Base-by-base conservation (phyloP, 2,888 invertebrate species). In the Chaetogeoica ovagalla region DNA sequence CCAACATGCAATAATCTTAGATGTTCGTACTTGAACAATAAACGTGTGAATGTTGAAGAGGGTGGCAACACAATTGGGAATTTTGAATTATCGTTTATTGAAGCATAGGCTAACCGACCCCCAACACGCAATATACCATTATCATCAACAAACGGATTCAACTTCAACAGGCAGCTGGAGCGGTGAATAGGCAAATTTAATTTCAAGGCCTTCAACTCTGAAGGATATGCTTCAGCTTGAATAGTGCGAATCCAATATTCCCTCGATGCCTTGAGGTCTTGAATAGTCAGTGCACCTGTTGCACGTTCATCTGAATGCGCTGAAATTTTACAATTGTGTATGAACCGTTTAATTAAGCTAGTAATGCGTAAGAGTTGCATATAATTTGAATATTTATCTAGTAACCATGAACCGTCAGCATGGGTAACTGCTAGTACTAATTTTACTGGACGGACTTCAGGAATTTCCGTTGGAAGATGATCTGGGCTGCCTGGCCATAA, bases 41-140 rank as follows among this genome's bases (percentile, higher is more conserved):
- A 43, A 43, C 5, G 11, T 43, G 65, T 65, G 43, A 65, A 65
- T 1, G n/a, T 65, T 43, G n/a, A 39, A 13, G 39, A 65, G 0
- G n/a, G 65, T 13, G 65, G 65, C n/a, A 65, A 21, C 1, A 65
- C 65, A 21, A 43, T 43, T 4, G 65, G 43, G 21, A 65, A 65
- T 5, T 39, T 65, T 43, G 65, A 5, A 6, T 65, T 13, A 6
- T 65, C 4, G 6, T 6, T n/a, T 65, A 65, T 65, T 65, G 65
- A 43, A 6, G 65, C 65, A n/a, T 65, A n/a, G 0, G 65, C 65
- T 21, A 65, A 43, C 0, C 65, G 43, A 5, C n/a, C 39, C 6
- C 65, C 39, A 6, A 65, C 65, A 11, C 65, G 65, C n/a, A 39
- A 65, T n/a, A 65, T 65, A 4, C 65, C 65, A 65, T n/a, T 65